phyloP scores from a whole-genome alignment of 2,888 invertebrate genomes.

The Clitarchus hookeri region DNA sequence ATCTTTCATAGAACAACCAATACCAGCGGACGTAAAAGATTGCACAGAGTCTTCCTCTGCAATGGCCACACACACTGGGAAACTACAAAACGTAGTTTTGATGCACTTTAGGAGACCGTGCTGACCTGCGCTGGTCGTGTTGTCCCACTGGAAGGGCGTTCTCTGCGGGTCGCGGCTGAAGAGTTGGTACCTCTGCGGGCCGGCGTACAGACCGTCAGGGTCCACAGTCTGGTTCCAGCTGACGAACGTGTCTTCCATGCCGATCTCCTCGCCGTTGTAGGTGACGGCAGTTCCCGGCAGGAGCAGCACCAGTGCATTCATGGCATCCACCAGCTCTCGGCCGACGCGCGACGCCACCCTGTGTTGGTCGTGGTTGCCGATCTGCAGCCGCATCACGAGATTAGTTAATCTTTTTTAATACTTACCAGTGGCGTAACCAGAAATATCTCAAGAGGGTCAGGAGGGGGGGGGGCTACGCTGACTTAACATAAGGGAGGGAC shows the following conservation, averaged over 20 bases:
- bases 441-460: too few species aligned
- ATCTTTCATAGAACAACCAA: too few species aligned
- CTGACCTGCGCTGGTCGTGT: slow-evolving; percentile 36
- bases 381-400: neutral
- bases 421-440: too few species aligned
- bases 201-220: slow-evolving; percentile 61
- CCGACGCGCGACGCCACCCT: slow-evolving; percentile 68
- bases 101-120: slow-evolving; percentile 15
- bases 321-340: slow-evolving; percentile 65
- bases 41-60: too few species aligned
- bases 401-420: too few species aligned
- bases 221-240: slow-evolving; percentile 67
- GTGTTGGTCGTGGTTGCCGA: slow-evolving; percentile 72
- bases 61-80: neutral
- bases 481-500: too few species aligned
- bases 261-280: slow-evolving; percentile 86
- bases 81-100: slow-evolving; percentile 50
- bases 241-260: slow-evolving; percentile 68
- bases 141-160: slow-evolving; percentile 52
- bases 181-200: slow-evolving; percentile 35
- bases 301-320: slow-evolving; percentile 70
- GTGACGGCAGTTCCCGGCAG: slow-evolving; percentile 79
- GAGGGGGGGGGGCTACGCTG: too few species aligned
- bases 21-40: too few species aligned
- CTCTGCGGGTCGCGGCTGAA: slow-evolving; percentile 47